A percentile compares a stretch with the other conserved stretches of the same genome.
Conservation (phyloP, 2,113 vertebrate genomes). For the Henicopernis longicauda region DNA sequence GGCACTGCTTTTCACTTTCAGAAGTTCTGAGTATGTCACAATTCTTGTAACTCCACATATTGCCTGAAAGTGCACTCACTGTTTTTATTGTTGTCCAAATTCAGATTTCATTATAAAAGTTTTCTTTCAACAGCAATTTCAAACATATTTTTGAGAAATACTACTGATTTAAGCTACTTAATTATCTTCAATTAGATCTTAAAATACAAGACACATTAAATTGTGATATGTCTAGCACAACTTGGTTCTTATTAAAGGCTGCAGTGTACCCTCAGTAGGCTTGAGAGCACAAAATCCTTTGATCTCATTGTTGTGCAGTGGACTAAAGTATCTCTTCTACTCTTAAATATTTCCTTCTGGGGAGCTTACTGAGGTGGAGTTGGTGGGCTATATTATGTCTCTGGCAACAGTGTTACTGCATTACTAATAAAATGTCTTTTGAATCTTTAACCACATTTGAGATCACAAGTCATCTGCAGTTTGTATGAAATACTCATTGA, state of each 20-base stretch:
- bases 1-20: not conserved
- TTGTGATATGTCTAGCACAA: not conserved
- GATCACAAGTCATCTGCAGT: not conserved
- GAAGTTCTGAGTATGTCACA: not conserved
- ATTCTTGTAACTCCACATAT: not conserved
- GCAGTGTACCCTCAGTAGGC: not conserved
- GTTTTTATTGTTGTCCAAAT: not conserved
- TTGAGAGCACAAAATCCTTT: not conserved
- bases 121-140: not conserved
- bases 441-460: not conserved
- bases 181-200: not conserved
- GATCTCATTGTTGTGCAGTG: not conserved
- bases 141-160: not conserved
- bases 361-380: not conserved
- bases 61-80: fast-evolving
- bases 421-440: not conserved
- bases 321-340: not conserved
- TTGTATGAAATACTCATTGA: not conserved
- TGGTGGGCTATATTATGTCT: not conserved
- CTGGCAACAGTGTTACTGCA: not conserved
- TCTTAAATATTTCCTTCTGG: not conserved
- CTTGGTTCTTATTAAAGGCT: not conserved
- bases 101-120: not conserved
- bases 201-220: not conserved
- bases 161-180: not conserved